Evolutionary conservation across 1,140 invertebrate genomes (phyloP).

Genomic region (Aethina tumida): DNA sequence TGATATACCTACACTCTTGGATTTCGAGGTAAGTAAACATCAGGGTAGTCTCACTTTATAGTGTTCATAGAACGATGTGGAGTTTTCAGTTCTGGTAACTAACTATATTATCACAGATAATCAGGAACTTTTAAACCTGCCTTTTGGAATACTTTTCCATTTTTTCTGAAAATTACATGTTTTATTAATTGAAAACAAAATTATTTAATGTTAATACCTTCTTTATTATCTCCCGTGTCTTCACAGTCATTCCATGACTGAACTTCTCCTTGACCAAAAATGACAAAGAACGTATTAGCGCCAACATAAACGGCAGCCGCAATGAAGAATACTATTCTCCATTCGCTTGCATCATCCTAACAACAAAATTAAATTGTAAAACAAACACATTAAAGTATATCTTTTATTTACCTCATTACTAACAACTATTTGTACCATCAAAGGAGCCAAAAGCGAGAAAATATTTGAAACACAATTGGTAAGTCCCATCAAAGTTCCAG

Average conservation of each 20-base stretch:
- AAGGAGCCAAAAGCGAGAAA: conserved; percentile 56
- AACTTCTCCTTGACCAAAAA: conserved; percentile 36
- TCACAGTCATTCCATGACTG: conserved; percentile 37
- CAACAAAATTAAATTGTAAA: conserved; percentile 17
- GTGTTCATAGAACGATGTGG: no score
- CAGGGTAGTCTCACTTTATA: no score
- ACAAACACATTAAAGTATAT: background rate
- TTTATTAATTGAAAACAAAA: no score
- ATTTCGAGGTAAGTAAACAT: no score
- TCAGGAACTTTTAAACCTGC: no score
- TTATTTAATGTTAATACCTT: no score
- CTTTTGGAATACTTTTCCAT: no score
- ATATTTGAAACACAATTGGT: conserved; percentile 64
- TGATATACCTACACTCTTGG: no score
- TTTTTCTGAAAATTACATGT: no score
- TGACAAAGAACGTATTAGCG: conserved; percentile 40
- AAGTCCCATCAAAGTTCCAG: conserved; percentile 61
- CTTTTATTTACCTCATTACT: conserved; percentile 43
- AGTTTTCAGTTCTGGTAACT: no score
- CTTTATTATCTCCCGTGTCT: no score
- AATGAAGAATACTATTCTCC: conserved; percentile 51
- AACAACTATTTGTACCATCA: conserved; percentile 51
- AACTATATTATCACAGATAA: no score
- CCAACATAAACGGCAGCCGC: conserved; percentile 38
- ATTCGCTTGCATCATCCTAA: conserved; percentile 41